These are phyloP conservation scores for Ptilonorhynchus violaceus DNA, from an alignment of 2,113 vertebrate genomes.

Conservation along the genomic window DNA sequence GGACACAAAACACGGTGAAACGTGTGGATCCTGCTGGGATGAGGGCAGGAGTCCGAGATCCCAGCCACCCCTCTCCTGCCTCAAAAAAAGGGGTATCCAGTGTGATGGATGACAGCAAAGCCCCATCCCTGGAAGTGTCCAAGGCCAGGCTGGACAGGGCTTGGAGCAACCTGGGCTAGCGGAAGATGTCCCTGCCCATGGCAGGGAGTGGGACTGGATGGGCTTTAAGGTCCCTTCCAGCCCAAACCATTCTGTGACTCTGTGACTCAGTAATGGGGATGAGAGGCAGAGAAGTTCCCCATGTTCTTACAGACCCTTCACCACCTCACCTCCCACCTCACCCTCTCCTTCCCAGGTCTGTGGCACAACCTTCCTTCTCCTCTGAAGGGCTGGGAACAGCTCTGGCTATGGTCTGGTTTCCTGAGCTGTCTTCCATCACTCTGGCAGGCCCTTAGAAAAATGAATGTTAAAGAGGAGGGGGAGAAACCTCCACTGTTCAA, in stretches of 20 bases:
- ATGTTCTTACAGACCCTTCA: background rate
- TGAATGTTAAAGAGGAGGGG: constrained; percentile 6
- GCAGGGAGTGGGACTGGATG: background rate
- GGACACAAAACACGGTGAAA: background rate
- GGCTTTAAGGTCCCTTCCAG: background rate
- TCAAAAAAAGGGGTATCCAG: background rate
- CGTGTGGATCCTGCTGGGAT: fast-evolving
- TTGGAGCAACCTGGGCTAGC: background rate
- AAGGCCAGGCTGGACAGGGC: background rate
- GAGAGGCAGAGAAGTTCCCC: background rate
- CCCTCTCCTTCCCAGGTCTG: background rate
- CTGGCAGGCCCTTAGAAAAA: constrained; percentile 43
- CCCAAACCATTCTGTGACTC: background rate
- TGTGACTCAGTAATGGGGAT: background rate
- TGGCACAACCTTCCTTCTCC: background rate
- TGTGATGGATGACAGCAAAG: background rate
- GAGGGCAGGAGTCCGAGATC: background rate
- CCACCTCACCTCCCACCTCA: fast-evolving
- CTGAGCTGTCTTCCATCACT: constrained; percentile 4
- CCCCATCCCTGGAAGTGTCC: background rate
- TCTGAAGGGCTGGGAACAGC: background rate
- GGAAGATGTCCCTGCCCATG: background rate
- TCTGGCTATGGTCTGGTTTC: background rate
- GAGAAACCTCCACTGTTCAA: constrained; percentile 29
- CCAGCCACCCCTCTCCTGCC: background rate